A percentile compares a stretch with the other conserved stretches of the same genome.
These are phyloP conservation scores for Pimpla rufipes DNA, from an alignment of 2,888 invertebrate genomes.

Conservation along the genomic window DNA sequence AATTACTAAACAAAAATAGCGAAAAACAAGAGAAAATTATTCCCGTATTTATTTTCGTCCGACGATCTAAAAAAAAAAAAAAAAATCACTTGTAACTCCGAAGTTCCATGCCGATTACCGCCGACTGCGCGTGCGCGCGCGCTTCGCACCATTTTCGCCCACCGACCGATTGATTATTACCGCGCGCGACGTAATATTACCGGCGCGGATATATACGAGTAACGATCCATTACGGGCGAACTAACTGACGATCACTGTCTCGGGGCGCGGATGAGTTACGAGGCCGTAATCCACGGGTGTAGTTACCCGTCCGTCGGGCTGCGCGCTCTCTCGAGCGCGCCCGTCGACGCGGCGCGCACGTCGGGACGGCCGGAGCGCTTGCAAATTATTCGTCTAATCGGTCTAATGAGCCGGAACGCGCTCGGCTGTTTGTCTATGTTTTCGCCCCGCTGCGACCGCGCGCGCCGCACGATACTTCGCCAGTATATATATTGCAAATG, in stretches of 20 bases:
- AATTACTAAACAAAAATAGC: too few relatives aligned
- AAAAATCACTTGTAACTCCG: not conserved
- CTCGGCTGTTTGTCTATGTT: not conserved
- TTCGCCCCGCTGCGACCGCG: not conserved
- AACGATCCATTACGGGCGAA: constrained; percentile 83
- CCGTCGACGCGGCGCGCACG: constrained; percentile 32
- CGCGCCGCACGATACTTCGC: not conserved
- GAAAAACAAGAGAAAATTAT: too few relatives aligned
- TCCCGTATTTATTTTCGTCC: too few relatives aligned
- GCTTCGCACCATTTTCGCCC: constrained; percentile 18
- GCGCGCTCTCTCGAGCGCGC: constrained; percentile 2
- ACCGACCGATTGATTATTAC: constrained; percentile 12
- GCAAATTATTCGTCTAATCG: constrained; percentile 55
- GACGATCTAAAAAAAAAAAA: not conserved
- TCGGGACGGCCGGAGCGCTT: not conserved
- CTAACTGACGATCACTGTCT: constrained; percentile 85
- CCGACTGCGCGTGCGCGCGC: not conserved
- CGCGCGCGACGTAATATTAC: too few relatives aligned
- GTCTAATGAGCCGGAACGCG: constrained; percentile 36
- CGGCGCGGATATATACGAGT: constrained; percentile 73
- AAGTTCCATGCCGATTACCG: not conserved
- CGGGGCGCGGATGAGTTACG: constrained; percentile 82
- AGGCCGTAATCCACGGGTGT: constrained; percentile 81
- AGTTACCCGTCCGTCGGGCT: constrained; percentile 31
- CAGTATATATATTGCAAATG: not conserved